These are phyloP conservation scores for Epinephelus awoara DNA, from an alignment of 2,797 vertebrate genomes.

Conservation along the genomic window DNA sequence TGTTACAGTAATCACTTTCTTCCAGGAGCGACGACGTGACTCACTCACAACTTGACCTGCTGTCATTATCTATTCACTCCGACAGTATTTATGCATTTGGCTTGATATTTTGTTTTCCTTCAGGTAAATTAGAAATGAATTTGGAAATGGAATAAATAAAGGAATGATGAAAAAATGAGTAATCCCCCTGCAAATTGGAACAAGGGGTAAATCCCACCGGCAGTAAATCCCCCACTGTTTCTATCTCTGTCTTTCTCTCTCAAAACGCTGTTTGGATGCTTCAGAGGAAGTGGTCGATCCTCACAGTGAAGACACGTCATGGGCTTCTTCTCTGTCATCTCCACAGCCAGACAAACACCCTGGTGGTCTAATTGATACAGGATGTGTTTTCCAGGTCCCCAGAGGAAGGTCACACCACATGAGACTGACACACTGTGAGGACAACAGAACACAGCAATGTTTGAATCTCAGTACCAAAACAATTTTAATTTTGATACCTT, in stretches of 20 bases:
- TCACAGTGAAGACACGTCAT: conserved; percentile 48
- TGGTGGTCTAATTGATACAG: conserved; percentile 67
- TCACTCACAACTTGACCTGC: conserved; percentile 79
- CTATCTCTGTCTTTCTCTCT: conserved; percentile 21
- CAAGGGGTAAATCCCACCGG: conserved; percentile 73
- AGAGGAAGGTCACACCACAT: conserved; percentile 60
- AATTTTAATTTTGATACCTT: background rate
- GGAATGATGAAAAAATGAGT: conserved; percentile 73
- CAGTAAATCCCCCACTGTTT: conserved; percentile 60
- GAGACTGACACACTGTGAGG: conserved; percentile 21
- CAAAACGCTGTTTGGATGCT: conserved; percentile 48
- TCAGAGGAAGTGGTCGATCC: conserved; percentile 66
- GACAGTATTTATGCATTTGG: conserved; percentile 72
- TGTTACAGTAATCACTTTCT: conserved; percentile 79
- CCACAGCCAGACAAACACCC: conserved; percentile 56
- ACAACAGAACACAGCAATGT: background rate
- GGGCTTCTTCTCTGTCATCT: conserved; percentile 53
- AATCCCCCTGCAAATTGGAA: conserved; percentile 81
- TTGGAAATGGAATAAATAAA: conserved; percentile 74
- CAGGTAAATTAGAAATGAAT: conserved; percentile 78
- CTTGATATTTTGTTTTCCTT: conserved; percentile 69
- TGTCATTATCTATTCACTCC: conserved; percentile 76
- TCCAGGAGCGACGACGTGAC: conserved; percentile 68
- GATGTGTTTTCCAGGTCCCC: conserved; percentile 51
- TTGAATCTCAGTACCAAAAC: background rate